phyloP scores from a whole-genome alignment of 2,888 invertebrate species.

The Nemotelus nigrinus region DNA sequence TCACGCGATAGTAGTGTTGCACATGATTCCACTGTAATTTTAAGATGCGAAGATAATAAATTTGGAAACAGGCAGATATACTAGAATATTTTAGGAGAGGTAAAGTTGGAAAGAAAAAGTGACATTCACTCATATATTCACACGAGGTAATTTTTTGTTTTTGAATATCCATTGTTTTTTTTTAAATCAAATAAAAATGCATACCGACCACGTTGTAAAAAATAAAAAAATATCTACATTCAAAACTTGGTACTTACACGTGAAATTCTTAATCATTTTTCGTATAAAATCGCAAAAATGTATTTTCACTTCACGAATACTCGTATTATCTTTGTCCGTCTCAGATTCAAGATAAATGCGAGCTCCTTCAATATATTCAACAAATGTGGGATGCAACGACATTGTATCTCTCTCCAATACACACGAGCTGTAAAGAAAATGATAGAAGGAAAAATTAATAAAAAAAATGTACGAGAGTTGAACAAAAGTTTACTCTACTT shows the following conservation, averaged over 20 bases:
- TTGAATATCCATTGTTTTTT: no score
- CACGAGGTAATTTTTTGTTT: no score
- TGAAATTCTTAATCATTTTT: constrained; percentile 93
- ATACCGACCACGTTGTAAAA: neutral
- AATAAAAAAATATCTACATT: neutral
- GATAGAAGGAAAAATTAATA: constrained; percentile 5
- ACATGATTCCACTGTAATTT: constrained; percentile 82
- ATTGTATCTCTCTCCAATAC: constrained; percentile 86
- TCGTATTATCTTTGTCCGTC: constrained; percentile 89
- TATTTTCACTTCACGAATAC: constrained; percentile 87
- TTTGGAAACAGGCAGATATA: no score
- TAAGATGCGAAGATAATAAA: neutral
- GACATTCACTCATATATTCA: neutral
- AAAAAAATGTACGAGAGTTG: neutral
- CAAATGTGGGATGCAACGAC: constrained; percentile 84
- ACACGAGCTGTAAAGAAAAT: constrained; percentile 70
- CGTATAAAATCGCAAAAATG: constrained; percentile 95
- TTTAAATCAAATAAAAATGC: no score
- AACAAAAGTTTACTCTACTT: neutral
- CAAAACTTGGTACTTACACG: constrained; percentile 70
- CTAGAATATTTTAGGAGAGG: no score
- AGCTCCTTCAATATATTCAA: constrained; percentile 96
- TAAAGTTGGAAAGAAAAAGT: neutral
- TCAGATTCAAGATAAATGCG: constrained; percentile 91
- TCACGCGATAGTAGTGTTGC: constrained; percentile 87